Base-by-base conservation (phyloP, 1,140 invertebrate species). In the Tetragonula clypearis region DNA sequence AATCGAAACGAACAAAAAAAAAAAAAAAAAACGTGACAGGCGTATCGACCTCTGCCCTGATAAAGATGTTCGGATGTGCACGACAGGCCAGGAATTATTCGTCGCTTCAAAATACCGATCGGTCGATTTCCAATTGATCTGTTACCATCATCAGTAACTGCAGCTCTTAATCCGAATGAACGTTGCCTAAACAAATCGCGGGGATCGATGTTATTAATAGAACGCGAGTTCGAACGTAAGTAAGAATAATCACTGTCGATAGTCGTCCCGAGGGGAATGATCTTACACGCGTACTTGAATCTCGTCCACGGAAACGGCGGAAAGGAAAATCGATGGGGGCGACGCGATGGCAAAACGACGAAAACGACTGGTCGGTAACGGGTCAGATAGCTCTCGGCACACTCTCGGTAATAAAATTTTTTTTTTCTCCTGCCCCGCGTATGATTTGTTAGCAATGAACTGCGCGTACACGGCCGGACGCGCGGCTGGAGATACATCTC, bases 391-490 rank as follows among this genome's bases (percentile, higher is more conserved):
- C 79, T 4, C 60, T 4, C 60, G 84, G 84, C 6, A 8, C 41
- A 8, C 41, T 49, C 62, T 49, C 55, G 79, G 86, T 85, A 86
- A 79, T 86, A 86, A 75, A 86, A 87, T 87, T 87, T 87, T 86
- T 87, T 87, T 79, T 15, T 17, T n/a, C 62, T 12, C 8, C 56
- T 5, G 0, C 17, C 60, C 60, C 62, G 60, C 30, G 76, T 77
- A 87, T 87, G 84, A 87, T 81, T 87, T 87, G 84, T 86, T 86
- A 21, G 77, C 85, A 86, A 87, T 87, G 77, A 75, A 87, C 84
- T 86, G 85, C 78, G 71, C 69, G 17, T 8, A 80, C 76, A 66
- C 71, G 69, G 30, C 69, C 76, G 41, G 41, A 83, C 35, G 79
- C 65, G 86, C 49, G 69, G 72, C 60, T 84, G 58, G 77, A 85